These are phyloP conservation scores for Ectropis crepuscularia DNA, from an alignment of 2,888 invertebrate genomes.

Conservation along the genomic window DNA sequence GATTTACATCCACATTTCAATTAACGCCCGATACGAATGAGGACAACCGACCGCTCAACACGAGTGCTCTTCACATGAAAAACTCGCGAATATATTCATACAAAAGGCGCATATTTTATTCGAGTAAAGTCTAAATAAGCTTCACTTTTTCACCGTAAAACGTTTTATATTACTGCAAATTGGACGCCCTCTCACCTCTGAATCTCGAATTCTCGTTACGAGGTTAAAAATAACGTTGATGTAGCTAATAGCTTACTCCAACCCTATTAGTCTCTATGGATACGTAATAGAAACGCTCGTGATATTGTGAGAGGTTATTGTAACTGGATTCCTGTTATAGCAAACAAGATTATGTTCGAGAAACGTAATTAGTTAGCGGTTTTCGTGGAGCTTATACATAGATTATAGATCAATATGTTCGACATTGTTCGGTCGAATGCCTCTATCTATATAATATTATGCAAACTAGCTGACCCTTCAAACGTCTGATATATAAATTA, in stretches of 20 bases:
- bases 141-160: slow-evolving; percentile 52
- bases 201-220: slow-evolving; percentile 46
- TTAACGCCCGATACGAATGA: slow-evolving; percentile 15
- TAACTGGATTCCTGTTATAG: slow-evolving; percentile 31
- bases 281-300: slow-evolving; percentile 19
- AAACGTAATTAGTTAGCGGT: slow-evolving; percentile 43
- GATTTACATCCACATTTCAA: slow-evolving; percentile 20
- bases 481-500: too few relatives aligned
- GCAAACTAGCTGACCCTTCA: too few relatives aligned
- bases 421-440: slow-evolving; percentile 11
- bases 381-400: slow-evolving; percentile 36
- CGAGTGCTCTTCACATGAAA: slow-evolving; percentile 25
- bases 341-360: slow-evolving; percentile 38
- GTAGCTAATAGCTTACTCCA: slow-evolving; percentile 40
- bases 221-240: slow-evolving; percentile 53
- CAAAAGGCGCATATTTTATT: slow-evolving; percentile 45
- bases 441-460: not conserved
- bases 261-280: slow-evolving; percentile 26
- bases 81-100: slow-evolving; percentile 24
- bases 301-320: slow-evolving; percentile 35
- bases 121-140: slow-evolving; percentile 47
- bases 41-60: slow-evolving; percentile 19
- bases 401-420: slow-evolving; percentile 29
- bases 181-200: slow-evolving; percentile 58
- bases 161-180: slow-evolving; percentile 68